Evolutionary conservation across 2,797 vertebrate species (phyloP).

Genomic region (Sebastes glaucus): DNA sequence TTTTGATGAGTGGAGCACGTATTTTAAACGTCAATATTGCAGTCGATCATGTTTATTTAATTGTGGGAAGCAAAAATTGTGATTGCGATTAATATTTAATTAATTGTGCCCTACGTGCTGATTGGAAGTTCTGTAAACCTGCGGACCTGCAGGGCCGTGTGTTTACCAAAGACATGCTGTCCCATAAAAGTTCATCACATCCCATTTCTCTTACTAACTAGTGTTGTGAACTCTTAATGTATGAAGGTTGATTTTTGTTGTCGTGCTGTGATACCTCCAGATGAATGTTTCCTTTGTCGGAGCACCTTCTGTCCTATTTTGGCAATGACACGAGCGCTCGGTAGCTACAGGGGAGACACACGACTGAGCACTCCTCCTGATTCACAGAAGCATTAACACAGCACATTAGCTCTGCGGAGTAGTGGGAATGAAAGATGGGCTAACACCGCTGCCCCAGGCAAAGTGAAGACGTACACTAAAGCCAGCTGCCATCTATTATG

Average conservation of each 20-base stretch:
- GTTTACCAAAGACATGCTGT: conserved; percentile 46
- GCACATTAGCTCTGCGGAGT: conserved; percentile 77
- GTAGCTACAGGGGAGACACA: conserved; percentile 71
- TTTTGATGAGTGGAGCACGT: too few relatives aligned
- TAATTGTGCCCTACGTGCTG: too few relatives aligned
- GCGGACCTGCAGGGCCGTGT: background rate
- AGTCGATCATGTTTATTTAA: too few relatives aligned
- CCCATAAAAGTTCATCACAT: conserved; percentile 37
- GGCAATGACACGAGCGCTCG: conserved; percentile 71
- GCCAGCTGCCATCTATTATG: conserved; percentile 84
- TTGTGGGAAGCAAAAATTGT: too few relatives aligned
- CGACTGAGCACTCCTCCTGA: conserved; percentile 74
- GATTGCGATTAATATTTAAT: too few relatives aligned
- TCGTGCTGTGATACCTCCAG: conserved; percentile 67
- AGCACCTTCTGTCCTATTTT: conserved; percentile 79
- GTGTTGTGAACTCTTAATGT: conserved; percentile 47
- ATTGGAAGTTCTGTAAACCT: conserved; percentile 1
- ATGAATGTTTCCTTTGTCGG: conserved; percentile 74
- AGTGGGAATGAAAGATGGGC: conserved; percentile 81
- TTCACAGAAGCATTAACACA: conserved; percentile 80
- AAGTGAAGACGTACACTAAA: conserved; percentile 81
- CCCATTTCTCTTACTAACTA: conserved; percentile 40
- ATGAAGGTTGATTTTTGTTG: conserved; percentile 60
- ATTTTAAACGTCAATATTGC: too few relatives aligned
- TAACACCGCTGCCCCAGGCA: conserved; percentile 75